Conservation (phyloP, 1,140 invertebrate species). For the Teleogryllus occipitalis region DNA sequence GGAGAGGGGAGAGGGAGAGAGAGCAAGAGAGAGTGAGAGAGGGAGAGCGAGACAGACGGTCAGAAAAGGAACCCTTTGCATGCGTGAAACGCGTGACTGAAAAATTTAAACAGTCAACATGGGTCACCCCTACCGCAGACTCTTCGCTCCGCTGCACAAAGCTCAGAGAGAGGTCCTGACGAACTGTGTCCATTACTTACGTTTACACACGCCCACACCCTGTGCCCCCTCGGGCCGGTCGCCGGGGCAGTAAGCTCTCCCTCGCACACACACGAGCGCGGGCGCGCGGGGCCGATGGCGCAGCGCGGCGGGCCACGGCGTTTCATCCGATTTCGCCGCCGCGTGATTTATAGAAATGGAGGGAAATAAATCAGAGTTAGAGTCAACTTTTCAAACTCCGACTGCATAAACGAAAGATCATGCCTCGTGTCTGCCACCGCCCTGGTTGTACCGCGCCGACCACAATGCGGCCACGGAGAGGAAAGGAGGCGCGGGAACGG, state of each 20-base stretch:
- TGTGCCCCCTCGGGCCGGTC: not conserved
- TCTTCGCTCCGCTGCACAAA: not conserved
- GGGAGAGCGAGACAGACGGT: too few species aligned
- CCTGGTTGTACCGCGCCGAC: too few species aligned
- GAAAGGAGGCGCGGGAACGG: not conserved
- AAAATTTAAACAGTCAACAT: not conserved
- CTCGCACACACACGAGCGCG: too few species aligned
- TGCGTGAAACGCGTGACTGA: not conserved
- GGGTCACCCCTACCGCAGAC: not conserved
- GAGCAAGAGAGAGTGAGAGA: too few species aligned
- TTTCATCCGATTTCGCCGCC: not conserved
- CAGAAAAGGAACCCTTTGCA: not conserved
- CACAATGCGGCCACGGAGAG: not conserved
- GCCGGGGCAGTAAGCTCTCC: too few species aligned
- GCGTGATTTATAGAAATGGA: slow-evolving; percentile 1
- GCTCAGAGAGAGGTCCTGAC: not conserved
- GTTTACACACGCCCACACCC: not conserved
- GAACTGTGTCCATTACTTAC: slow-evolving; percentile 1
- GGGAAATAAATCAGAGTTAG: slow-evolving; percentile 4
- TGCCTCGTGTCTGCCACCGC: not conserved
- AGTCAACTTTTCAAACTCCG: not conserved
- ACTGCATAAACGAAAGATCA: not conserved
- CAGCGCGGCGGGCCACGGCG: too few species aligned
- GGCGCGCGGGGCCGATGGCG: too few species aligned
- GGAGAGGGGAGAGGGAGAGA: too few species aligned